Evolutionary conservation across 2,113 vertebrate genomes (phyloP).

Genomic region (Cynocephalus volans): DNA sequence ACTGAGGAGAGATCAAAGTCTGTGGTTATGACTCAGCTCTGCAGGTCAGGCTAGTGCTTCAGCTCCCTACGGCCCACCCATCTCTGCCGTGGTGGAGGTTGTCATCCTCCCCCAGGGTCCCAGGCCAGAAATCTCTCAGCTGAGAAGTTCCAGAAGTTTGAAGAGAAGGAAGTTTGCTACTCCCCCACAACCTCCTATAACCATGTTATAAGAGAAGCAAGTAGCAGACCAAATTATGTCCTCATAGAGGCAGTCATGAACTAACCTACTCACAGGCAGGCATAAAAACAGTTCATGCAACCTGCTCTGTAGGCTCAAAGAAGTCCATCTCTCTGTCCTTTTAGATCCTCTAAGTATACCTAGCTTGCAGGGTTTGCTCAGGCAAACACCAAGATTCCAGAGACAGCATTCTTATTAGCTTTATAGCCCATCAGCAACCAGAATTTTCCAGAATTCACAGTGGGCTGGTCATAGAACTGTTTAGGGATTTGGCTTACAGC

Average conservation of each 20-base stretch:
- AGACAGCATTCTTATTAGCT: not conserved
- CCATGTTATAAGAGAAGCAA: not conserved
- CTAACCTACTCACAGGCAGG: not conserved
- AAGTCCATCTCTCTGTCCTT: not conserved
- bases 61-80: not conserved
- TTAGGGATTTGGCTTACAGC: not conserved
- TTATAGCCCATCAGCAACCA: not conserved
- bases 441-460: not conserved
- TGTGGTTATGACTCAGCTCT: not conserved
- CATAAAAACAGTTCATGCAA: not conserved
- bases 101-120: not conserved
- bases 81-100: not conserved
- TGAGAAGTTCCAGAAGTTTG: not conserved
- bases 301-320: not conserved
- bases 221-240: not conserved
- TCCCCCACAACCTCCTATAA: not conserved
- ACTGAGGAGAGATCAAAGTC: not conserved
- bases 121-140: not conserved
- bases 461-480: not conserved
- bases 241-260: not conserved
- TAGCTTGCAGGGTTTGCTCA: not conserved
- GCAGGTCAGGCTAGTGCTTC: not conserved
- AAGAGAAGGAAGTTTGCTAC: not conserved
- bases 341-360: not conserved
- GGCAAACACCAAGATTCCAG: not conserved